Evolutionary conservation across 2,797 vertebrate genomes (phyloP).

Genomic region (Scomberomorus guttatus): DNA sequence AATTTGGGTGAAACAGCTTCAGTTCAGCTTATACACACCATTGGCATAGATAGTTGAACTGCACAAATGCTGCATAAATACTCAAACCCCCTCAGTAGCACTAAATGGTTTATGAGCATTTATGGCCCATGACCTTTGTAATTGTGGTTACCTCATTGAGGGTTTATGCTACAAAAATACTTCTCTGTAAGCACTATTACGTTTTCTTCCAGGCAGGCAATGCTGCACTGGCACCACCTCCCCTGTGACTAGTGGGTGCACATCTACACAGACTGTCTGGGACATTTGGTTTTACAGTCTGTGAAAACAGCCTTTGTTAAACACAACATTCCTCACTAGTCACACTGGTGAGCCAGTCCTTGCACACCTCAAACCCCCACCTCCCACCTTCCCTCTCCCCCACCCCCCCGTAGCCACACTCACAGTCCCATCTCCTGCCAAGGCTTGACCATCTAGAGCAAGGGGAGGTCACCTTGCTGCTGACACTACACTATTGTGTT

Average conservation of each 20-base stretch:
- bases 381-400: not conserved
- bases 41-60: constrained; percentile 23
- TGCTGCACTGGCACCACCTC: constrained; percentile 70
- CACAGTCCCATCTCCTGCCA: constrained; percentile 63
- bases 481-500: constrained; percentile 70
- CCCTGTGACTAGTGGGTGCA: constrained; percentile 79
- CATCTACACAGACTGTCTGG: constrained; percentile 76
- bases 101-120: constrained; percentile 72
- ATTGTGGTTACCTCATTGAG: constrained; percentile 67
- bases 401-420: constrained; percentile 41
- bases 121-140: constrained; percentile 73
- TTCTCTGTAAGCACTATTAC: constrained; percentile 55
- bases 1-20: constrained; percentile 40
- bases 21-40: constrained; percentile 23
- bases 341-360: constrained; percentile 77
- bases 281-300: constrained; percentile 83
- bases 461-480: constrained; percentile 73
- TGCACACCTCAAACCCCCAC: constrained; percentile 63
- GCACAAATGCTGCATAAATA: constrained; percentile 33
- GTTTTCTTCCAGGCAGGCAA: constrained; percentile 60
- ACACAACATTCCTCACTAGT: constrained; percentile 82
- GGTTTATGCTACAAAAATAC: constrained; percentile 64
- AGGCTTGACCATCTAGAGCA: constrained; percentile 64
- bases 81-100: constrained; percentile 45
- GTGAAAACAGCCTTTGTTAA: constrained; percentile 85